Conservation (phyloP, 2,888 invertebrate genomes). For the Drosophila atripex region DNA sequence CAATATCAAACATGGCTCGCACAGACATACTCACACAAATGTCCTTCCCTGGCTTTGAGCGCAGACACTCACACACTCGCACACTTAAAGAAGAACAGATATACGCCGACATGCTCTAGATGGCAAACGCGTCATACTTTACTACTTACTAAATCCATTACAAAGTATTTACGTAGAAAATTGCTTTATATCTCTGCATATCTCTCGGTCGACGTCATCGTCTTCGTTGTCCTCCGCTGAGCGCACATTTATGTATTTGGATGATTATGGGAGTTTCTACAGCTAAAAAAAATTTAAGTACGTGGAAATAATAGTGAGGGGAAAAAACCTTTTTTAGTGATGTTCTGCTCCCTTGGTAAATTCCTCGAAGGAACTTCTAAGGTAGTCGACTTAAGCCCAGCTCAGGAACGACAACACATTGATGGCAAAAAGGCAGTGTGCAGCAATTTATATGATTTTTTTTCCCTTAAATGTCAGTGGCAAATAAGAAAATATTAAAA, state of each 20-base stretch:
- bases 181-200: constrained; percentile 79
- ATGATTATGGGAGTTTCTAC: constrained; percentile 15
- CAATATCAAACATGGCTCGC: constrained; percentile 66
- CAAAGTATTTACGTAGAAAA: constrained; percentile 80
- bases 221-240: constrained; percentile 45
- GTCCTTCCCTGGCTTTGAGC: constrained; percentile 23
- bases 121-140: constrained; percentile 78
- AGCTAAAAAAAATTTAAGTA: constrained; percentile 64
- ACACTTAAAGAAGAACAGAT: constrained; percentile 28
- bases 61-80: constrained; percentile 24
- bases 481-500: constrained; percentile 80
- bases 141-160: constrained; percentile 80
- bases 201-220: constrained; percentile 61
- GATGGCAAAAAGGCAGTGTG: constrained; percentile 70
- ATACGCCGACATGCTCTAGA: constrained; percentile 71
- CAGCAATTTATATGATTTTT: constrained; percentile 75
- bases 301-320: constrained; percentile 75
- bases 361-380: constrained; percentile 34
- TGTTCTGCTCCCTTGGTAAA: constrained; percentile 30
- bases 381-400: constrained; percentile 21
- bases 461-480: constrained; percentile 74
- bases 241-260: constrained; percentile 35
- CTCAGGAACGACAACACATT: constrained; percentile 11
- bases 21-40: constrained; percentile 17
- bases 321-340: constrained; percentile 70